Evolutionary conservation across 2,888 invertebrate genomes (phyloP), one percentile per base, ranked within the genome.

Genomic region (Thecophora atra): DNA sequence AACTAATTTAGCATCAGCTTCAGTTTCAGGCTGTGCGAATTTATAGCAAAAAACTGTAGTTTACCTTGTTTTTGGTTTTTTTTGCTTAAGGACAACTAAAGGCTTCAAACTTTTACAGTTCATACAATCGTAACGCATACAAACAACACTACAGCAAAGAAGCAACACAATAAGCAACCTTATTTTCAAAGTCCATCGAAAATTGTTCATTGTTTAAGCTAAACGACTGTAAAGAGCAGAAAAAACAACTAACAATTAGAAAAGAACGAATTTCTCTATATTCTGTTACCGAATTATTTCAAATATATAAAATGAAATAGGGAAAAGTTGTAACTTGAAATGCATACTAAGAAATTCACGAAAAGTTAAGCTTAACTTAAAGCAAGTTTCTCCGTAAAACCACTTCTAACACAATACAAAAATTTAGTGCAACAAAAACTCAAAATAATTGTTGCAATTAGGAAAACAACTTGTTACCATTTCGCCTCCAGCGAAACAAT

Each of bases 391-490:
- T 47, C 1, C 15, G 47, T n/a, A 47, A 47, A 47, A 58, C 26
- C 0, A 24, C 56, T 24, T 21, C 15, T 4, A 7, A 58, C 13
- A 24, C n/a, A 21, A 17, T 8, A n/a, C 47, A 47, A 63, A 21
- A 63, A 42, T 6, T 28, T 6, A 47, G 47, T 47, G 47, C 47
- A 47, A n/a, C 44, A 44, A 44, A 44, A 44, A 42, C 15, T 44
- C 26, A 42, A 63, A 63, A 21, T 63, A 44, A 63, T 44, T 24
- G 42, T 42, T 63, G 44, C 44, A 63, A 63, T 63, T 44, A 42
- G 26, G n/a, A 17, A 30, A 63, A 44, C 63, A 63, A 63, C 44
- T 63, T 63, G 63, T 63, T 63, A 15, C 63, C 24, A 42, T 17
- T 26, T 17, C 21, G 15, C 7, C 26, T 26, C 15, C 3, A 3